A percentile compares a stretch with the other conserved stretches of the same genome.
phyloP scores from a whole-genome alignment of 2,113 vertebrate species.

The Gadus macrocephalus region DNA sequence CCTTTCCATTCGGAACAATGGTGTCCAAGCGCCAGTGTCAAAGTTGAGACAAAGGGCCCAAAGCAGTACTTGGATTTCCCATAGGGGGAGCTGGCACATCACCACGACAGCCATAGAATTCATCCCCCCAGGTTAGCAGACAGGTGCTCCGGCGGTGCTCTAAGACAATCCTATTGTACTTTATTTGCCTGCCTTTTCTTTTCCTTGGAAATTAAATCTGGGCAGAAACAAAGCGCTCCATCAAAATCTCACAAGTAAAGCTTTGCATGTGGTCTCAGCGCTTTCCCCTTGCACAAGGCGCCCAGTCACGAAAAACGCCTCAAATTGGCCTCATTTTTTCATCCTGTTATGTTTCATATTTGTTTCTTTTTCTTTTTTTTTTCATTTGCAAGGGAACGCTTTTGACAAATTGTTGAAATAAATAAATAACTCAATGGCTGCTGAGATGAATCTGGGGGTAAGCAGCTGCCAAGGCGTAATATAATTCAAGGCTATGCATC shows the following conservation, averaged over 20 bases:
- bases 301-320: slow-evolving; percentile 44
- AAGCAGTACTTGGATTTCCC: slow-evolving; percentile 55
- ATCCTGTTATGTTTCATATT: slow-evolving; percentile 28
- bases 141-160: slow-evolving; percentile 27
- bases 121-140: slow-evolving; percentile 44
- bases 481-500: slow-evolving; percentile 79
- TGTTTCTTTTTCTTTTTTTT: slow-evolving; percentile 31
- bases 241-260: slow-evolving; percentile 33
- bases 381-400: slow-evolving; percentile 49
- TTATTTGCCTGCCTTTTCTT: slow-evolving; percentile 19
- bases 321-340: slow-evolving; percentile 49
- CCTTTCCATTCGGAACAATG: slow-evolving; percentile 66
- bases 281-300: slow-evolving; percentile 34
- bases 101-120: slow-evolving; percentile 46
- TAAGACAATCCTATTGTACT: slow-evolving; percentile 26
- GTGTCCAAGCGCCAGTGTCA: slow-evolving; percentile 64
- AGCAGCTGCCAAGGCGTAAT: slow-evolving; percentile 74
- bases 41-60: slow-evolving; percentile 60
- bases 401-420: slow-evolving; percentile 73
- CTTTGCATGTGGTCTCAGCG: slow-evolving; percentile 29
- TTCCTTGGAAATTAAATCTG: slow-evolving; percentile 19
- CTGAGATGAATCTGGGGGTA: slow-evolving; percentile 74
- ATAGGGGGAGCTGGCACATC: slow-evolving; percentile 20
- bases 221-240: slow-evolving; percentile 39
- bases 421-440: slow-evolving; percentile 73